A percentile compares a stretch with the other conserved stretches of the same genome.
Evolutionary conservation across 2,797 vertebrate species (phyloP).

Genomic region (Dromococcyx pavoninus): DNA sequence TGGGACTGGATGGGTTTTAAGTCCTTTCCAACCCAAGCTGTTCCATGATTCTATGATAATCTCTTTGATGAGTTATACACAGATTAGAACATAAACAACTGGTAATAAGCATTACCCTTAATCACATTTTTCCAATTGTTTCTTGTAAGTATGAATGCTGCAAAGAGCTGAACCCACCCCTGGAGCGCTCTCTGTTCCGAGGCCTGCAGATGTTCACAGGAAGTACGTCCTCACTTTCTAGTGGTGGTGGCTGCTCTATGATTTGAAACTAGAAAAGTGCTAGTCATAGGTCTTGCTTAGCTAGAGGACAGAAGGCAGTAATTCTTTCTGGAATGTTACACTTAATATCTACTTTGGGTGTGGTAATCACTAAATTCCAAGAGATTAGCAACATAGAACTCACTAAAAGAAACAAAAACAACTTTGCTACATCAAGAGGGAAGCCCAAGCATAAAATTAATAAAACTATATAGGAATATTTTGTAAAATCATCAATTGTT

Average conservation of each 20-base stretch:
- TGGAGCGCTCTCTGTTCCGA: neutral
- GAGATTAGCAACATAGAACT: neutral
- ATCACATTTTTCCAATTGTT: neutral
- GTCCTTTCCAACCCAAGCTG: no score
- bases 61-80: neutral
- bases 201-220: neutral
- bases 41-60: neutral
- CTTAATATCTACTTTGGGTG: neutral
- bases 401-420: neutral
- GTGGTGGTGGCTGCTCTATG: neutral
- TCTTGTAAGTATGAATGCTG: neutral
- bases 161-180: neutral
- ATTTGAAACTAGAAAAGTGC: neutral
- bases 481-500: neutral
- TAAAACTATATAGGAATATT: neutral
- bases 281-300: neutral
- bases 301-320: neutral
- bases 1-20: no score
- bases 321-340: constrained; percentile 18
- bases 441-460: neutral
- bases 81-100: neutral
- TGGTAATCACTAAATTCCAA: constrained; percentile 6
- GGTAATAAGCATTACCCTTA: neutral
- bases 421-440: neutral
- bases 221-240: neutral